phyloP scores from a whole-genome alignment of 2,113 vertebrate genomes.

The Terrapene triunguis region DNA sequence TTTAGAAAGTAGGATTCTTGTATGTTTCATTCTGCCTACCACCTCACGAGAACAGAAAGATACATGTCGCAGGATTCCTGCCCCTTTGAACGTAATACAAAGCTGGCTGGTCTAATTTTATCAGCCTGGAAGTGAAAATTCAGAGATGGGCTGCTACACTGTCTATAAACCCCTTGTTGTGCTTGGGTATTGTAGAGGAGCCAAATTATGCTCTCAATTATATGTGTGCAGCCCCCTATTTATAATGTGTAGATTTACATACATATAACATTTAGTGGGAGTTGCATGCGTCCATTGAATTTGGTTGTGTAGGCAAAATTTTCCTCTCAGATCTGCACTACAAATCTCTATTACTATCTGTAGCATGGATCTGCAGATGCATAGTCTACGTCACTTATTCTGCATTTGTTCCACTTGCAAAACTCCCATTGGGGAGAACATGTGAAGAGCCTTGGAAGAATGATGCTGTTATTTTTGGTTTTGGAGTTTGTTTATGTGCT shows the following conservation, averaged over 20 bases:
- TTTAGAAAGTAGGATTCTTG: not conserved
- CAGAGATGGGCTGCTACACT: not conserved
- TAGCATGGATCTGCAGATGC: not conserved
- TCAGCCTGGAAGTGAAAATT: not conserved
- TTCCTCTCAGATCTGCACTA: not conserved
- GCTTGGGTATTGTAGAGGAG: not conserved
- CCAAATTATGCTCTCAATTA: not conserved
- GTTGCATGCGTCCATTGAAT: not conserved
- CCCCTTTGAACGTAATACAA: not conserved
- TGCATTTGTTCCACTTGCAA: not conserved
- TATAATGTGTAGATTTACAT: not conserved
- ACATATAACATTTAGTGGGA: not conserved
- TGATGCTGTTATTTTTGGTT: not conserved
- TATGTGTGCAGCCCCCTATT: no score
- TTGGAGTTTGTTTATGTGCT: not conserved
- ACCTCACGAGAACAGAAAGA: not conserved
- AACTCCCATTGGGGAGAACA: not conserved
- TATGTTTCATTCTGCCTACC: not conserved
- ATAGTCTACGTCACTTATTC: not conserved
- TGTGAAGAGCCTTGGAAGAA: not conserved
- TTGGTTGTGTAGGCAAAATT: not conserved
- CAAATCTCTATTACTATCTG: not conserved
- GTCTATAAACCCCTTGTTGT: not conserved
- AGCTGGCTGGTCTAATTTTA: not conserved
- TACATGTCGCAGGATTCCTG: not conserved